Evolutionary conservation across 2,888 invertebrate species (phyloP), one percentile per base, ranked within the genome.

Genomic region (Macaria liturata): DNA sequence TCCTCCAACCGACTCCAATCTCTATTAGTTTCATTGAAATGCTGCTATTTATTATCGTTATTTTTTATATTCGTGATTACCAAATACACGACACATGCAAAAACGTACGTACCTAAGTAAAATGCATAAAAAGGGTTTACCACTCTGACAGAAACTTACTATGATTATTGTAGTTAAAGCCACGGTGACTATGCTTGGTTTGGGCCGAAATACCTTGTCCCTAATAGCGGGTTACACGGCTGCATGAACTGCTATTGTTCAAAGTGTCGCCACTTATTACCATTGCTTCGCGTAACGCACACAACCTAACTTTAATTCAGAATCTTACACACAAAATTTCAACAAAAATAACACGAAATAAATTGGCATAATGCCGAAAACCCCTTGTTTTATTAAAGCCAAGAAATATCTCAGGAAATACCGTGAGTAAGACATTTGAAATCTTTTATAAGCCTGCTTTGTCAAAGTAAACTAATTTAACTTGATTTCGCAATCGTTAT

Each of bases 141-240:
- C 1, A 20, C 20, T 20, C 20, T 20, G 20, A 20, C 20, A 20
- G 2, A 20, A 20, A 20, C 20, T 20, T 20, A 20, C 20, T 20
- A 20, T 20, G 20, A 20, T 20, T 20, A 1, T 20, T 20, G n/a
- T 20, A 20, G 20, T 20, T 20, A 20, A n/a, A n/a, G 20, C 20
- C 20, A 20, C 20, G 1, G 20, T 20, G 20, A 20, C 20, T 20
- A 20, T 20, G 48, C 30, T 48, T 42, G 46, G 64, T 70, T 76
- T 68, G 69, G 69, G 66, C 62, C 65, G 65, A 68, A 70, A 72
- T 68, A 71, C 80, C 73, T 81, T 80, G 78, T 61, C 66, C 69
- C 69, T 68, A 74, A 80, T 75, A 57, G 61, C 54, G 44, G 37
- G 54, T 57, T 64, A 57, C 59, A 59, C 59, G 68, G 67, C 69